Conservation (phyloP, 2,888 invertebrate genomes). For the Tolmerus cingulatus region DNA sequence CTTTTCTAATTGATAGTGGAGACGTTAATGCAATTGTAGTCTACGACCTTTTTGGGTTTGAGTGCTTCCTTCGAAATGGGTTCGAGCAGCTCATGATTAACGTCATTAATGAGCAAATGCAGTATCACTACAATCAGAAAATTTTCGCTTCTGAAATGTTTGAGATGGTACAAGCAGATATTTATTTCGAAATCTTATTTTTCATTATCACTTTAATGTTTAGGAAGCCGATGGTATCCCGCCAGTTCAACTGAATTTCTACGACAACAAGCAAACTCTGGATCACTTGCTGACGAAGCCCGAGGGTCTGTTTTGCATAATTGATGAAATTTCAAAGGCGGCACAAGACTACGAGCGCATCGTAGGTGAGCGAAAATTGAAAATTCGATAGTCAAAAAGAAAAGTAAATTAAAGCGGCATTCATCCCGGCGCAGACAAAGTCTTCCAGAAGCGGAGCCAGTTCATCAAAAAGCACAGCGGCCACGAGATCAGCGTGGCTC, state of each 20-base stretch:
- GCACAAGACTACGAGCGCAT: constrained; percentile 76
- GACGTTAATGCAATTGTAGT: constrained; percentile 83
- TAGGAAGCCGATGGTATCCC: constrained; percentile 83
- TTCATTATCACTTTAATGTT: constrained; percentile 47
- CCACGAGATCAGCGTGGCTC: constrained; percentile 83
- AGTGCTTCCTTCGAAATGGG: constrained; percentile 86
- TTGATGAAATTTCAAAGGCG: constrained; percentile 86
- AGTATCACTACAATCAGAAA: constrained; percentile 91
- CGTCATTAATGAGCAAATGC: constrained; percentile 90
- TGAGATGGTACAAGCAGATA: constrained; percentile 62
- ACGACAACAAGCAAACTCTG: constrained; percentile 87
- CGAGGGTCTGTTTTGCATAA: constrained; percentile 80
- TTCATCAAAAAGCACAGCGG: constrained; percentile 63
- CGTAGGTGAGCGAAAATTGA: constrained; percentile 66
- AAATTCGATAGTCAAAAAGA: background rate
- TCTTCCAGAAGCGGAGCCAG: constrained; percentile 60
- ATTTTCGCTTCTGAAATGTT: constrained; percentile 92
- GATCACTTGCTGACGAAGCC: constrained; percentile 88
- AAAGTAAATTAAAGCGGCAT: background rate
- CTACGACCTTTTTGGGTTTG: constrained; percentile 91
- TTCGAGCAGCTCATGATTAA: constrained; percentile 90
- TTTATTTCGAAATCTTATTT: constrained; percentile 52
- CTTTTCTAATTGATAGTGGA: constrained; percentile 68
- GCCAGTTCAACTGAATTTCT: constrained; percentile 76
- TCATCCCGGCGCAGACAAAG: constrained; percentile 55